phyloP scores from a whole-genome alignment of 2,113 vertebrate genomes.

The Rhipidura dahli region DNA sequence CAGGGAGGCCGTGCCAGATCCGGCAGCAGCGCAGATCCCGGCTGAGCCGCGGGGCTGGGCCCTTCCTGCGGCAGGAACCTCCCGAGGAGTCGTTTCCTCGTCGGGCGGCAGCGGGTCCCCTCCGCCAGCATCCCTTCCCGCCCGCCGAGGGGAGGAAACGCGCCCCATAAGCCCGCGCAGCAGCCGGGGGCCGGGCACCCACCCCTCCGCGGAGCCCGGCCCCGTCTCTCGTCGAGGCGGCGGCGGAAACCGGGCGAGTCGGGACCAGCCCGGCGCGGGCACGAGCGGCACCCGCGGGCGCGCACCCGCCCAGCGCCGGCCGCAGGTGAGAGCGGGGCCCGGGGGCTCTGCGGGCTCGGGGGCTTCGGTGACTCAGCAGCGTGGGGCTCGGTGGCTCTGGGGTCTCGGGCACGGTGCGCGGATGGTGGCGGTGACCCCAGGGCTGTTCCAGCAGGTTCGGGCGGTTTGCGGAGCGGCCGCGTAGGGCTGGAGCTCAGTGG shows the following conservation, averaged over 20 bases:
- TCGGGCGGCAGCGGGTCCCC: not conserved
- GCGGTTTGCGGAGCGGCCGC: too few species aligned
- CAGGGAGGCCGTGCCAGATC: not conserved
- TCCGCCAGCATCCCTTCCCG: not conserved
- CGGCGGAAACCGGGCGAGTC: slow-evolving; percentile 30
- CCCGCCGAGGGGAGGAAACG: not conserved
- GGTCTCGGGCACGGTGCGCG: too few species aligned
- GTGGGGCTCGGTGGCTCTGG: too few species aligned
- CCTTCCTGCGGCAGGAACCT: slow-evolving; percentile 56
- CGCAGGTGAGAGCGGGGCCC: not conserved
- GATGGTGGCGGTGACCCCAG: too few species aligned
- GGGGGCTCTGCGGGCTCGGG: fast-evolving
- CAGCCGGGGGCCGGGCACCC: not conserved
- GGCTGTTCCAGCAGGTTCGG: too few species aligned
- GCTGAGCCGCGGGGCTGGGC: slow-evolving; percentile 12
- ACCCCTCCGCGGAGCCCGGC: not conserved
- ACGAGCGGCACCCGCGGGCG: not conserved
- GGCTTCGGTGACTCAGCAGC: too few species aligned
- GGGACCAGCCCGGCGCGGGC: not conserved
- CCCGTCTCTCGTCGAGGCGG: not conserved
- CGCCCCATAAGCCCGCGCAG: not conserved
- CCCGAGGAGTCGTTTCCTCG: slow-evolving; percentile 36
- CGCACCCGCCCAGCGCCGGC: not conserved
- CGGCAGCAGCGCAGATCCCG: not conserved
- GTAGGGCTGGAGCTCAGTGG: too few species aligned